phyloP scores from a whole-genome alignment of 2,113 vertebrate species.

The Gymnobelideus leadbeateri region DNA sequence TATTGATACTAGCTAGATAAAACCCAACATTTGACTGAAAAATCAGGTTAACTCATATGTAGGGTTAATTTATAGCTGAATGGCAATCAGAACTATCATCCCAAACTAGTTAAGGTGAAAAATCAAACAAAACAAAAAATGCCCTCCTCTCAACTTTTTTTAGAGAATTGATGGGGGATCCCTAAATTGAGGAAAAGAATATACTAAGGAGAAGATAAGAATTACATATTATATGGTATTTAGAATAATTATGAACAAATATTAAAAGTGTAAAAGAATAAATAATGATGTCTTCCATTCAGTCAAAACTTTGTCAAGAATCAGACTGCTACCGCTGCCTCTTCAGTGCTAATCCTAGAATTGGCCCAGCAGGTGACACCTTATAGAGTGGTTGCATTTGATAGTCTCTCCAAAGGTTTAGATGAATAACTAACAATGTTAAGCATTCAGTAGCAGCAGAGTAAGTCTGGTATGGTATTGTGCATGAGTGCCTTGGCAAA shows the following conservation, averaged over 20 bases:
- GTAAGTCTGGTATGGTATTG: not conserved
- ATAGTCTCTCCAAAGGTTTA: not conserved
- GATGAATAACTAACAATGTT: not conserved
- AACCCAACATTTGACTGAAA: not conserved
- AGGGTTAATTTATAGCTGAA: not conserved
- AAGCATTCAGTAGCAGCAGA: constrained; percentile 3
- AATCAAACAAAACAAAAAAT: not conserved
- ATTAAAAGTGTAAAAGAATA: not conserved
- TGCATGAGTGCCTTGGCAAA: not conserved
- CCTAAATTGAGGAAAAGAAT: not conserved
- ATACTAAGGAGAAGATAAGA: not conserved
- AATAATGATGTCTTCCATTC: not conserved
- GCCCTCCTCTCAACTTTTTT: not conserved
- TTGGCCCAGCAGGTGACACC: not conserved
- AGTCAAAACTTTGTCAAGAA: not conserved
- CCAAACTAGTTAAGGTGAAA: not conserved
- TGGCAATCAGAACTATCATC: not conserved
- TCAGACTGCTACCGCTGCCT: not conserved
- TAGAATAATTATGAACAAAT: not conserved
- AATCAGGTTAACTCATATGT: too few relatives aligned
- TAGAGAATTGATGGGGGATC: not conserved
- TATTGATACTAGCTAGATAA: not conserved
- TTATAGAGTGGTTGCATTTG: constrained; percentile 1
- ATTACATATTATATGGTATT: not conserved
- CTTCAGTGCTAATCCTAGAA: not conserved